Conservation (phyloP, 2,888 invertebrate species). For the Spicauda simplicius region DNA sequence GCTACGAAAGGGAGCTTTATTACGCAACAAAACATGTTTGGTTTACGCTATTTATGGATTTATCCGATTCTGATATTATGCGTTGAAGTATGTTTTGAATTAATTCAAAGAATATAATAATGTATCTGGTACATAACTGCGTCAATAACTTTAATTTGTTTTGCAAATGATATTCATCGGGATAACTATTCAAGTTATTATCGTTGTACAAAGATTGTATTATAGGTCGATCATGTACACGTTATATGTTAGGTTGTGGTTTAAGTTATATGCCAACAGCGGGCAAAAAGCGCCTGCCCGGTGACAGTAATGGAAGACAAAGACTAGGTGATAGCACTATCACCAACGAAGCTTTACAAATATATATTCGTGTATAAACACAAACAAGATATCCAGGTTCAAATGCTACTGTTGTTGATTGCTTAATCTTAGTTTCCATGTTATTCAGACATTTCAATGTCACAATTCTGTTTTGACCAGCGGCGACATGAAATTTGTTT, state of each 20-base stretch:
- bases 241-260: conserved; percentile 12
- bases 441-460: neutral
- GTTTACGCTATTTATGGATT: conserved; percentile 11
- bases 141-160: conserved; percentile 20
- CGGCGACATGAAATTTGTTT: conserved; percentile 30
- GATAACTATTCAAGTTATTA: neutral
- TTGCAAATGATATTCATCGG: conserved; percentile 14
- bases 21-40: conserved; percentile 15
- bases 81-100: neutral
- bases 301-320: neutral
- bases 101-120: conserved; percentile 19
- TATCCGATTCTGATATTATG: neutral
- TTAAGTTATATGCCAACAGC: conserved; percentile 13
- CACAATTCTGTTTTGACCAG: neutral
- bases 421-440: neutral
- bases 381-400: too few relatives aligned
- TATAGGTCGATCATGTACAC: conserved; percentile 23
- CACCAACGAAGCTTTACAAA: too few relatives aligned
- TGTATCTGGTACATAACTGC: conserved; percentile 2
- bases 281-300: neutral
- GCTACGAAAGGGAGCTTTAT: conserved; percentile 20
- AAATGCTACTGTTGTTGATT: too few relatives aligned
- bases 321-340: too few relatives aligned
- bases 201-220: conserved; percentile 21
- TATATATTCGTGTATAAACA: too few relatives aligned